A percentile compares a stretch with the other conserved stretches of the same genome.
Evolutionary conservation across 2,113 vertebrate species (phyloP).

Genomic region (Rhinoderma darwinii): DNA sequence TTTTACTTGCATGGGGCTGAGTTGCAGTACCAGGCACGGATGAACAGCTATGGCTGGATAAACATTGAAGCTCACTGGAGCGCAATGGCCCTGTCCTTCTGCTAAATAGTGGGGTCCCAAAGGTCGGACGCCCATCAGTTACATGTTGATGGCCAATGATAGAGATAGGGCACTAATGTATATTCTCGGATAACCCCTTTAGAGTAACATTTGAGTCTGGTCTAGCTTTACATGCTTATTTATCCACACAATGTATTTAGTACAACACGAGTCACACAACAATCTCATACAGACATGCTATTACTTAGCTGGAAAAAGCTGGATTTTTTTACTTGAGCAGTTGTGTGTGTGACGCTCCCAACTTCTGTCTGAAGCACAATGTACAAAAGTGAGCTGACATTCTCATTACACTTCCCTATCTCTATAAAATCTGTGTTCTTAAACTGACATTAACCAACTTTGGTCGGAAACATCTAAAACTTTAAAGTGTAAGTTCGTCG

Average conservation of each 20-base stretch:
- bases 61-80: neutral
- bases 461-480: neutral
- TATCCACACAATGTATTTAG: neutral
- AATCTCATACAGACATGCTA: slow-evolving; percentile 8
- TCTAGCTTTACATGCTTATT: neutral
- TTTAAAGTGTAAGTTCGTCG: no score
- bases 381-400: neutral
- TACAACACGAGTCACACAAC: neutral
- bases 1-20: no score
- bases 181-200: neutral
- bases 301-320: slow-evolving; percentile 38
- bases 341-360: neutral
- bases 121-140: neutral
- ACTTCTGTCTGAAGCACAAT: slow-evolving; percentile 11
- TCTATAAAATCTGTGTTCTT: neutral
- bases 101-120: neutral
- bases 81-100: neutral
- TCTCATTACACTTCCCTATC: neutral
- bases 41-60: neutral
- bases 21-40: neutral
- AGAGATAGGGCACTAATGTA: neutral
- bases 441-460: neutral
- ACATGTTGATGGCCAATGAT: neutral
- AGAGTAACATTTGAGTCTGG: neutral
- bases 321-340: neutral